A percentile compares a stretch with the other conserved stretches of the same genome.
Evolutionary conservation across 2,113 vertebrate species (phyloP).

Genomic region (Melierax canorus): DNA sequence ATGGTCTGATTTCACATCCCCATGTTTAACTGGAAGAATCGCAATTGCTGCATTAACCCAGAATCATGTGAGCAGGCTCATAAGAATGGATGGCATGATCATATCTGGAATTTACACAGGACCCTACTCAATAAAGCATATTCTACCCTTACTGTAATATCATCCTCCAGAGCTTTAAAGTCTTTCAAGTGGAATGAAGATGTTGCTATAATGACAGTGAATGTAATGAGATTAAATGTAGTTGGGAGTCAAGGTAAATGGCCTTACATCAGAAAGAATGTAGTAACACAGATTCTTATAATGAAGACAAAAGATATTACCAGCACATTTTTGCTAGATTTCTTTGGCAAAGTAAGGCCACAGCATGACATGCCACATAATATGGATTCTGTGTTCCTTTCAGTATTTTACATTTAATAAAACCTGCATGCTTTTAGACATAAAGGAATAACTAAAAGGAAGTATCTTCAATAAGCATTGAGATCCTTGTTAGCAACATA

Average conservation of each 20-base stretch:
- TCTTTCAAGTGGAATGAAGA: slow-evolving; percentile 73
- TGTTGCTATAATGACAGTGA: slow-evolving; percentile 67
- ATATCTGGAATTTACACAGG: slow-evolving; percentile 52
- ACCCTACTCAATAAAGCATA: slow-evolving; percentile 53
- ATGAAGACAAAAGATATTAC: slow-evolving; percentile 71
- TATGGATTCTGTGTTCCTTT: slow-evolving; percentile 27
- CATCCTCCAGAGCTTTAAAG: slow-evolving; percentile 72
- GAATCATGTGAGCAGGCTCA: neutral
- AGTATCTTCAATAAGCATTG: neutral
- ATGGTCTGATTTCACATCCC: neutral
- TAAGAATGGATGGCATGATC: slow-evolving; percentile 52
- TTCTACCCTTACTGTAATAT: slow-evolving; percentile 38
- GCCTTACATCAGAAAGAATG: slow-evolving; percentile 69
- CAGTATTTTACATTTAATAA: slow-evolving; percentile 22
- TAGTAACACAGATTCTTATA: slow-evolving; percentile 54
- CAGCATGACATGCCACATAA: slow-evolving; percentile 50
- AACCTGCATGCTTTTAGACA: slow-evolving; percentile 6
- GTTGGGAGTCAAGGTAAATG: slow-evolving; percentile 69
- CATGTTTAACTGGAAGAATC: neutral
- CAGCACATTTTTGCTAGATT: slow-evolving; percentile 49
- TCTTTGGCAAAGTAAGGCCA: slow-evolving; percentile 67
- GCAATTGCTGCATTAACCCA: neutral
- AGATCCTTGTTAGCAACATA: neutral
- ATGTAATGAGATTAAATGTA: slow-evolving; percentile 74
- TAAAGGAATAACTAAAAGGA: slow-evolving; percentile 32